Evolutionary conservation across 2,888 invertebrate species (phyloP).

Genomic region (Sericinus montela): DNA sequence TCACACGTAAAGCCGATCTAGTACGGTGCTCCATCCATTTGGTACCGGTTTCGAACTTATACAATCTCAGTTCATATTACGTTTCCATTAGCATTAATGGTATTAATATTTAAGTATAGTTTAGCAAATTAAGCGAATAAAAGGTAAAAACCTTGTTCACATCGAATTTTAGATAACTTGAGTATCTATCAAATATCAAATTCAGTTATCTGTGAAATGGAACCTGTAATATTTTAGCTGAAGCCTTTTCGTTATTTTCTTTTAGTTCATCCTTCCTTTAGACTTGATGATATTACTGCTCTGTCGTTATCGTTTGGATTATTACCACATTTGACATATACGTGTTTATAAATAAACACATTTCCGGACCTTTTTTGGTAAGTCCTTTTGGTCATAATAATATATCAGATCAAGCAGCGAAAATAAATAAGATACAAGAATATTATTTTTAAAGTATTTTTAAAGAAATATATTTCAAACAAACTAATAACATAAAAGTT

Average conservation of each 20-base stretch:
- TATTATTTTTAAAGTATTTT: no score
- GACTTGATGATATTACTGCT: conserved; percentile 25
- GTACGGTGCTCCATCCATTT: background rate
- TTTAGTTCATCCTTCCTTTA: conserved; percentile 30
- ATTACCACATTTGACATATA: no score
- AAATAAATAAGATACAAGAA: no score
- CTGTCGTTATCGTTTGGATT: no score
- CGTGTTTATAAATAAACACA: no score
- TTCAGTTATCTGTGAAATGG: conserved; percentile 25
- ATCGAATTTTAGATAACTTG: conserved; percentile 42
- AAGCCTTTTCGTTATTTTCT: conserved; percentile 30
- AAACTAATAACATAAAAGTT: no score
- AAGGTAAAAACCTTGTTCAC: conserved; percentile 3
- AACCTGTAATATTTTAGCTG: conserved; percentile 29
- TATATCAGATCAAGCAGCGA: no score
- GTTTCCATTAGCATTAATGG: conserved; percentile 6
- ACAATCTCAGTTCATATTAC: background rate
- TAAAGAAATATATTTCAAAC: no score
- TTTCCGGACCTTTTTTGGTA: no score
- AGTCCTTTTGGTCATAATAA: no score
- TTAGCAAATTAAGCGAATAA: conserved; percentile 11
- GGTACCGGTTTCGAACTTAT: conserved; percentile 10
- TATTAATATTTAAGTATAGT: conserved; percentile 18
- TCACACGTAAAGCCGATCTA: background rate
- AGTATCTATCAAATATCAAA: conserved; percentile 39